Base-by-base conservation (phyloP, 1,140 invertebrate genomes). In the Drosophila watanabei region DNA sequence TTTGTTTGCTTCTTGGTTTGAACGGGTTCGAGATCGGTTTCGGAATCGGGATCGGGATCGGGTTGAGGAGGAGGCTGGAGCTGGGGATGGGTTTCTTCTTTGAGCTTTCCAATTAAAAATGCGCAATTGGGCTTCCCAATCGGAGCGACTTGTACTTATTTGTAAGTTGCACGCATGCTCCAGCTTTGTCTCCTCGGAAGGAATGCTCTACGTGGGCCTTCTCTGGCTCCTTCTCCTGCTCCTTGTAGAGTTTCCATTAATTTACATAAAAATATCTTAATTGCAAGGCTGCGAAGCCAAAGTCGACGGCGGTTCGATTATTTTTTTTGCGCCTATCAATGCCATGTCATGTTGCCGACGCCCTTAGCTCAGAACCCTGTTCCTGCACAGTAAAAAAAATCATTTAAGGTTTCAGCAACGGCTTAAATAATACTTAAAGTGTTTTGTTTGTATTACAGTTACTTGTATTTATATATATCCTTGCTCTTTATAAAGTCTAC, bases 181-280 rank as follows among this genome's bases (percentile, higher is more conserved):
- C 70, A 48, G 48, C 62, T 70, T 11, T 71, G 24, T 39, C 56
- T 24, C 18, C 39, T n/a, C 41, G 28, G 9, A 45, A 57, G 49
- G 58, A 48, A 30, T 20, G 43, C 30, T 43, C 33, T 57, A 52
- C 49, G 16, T 32, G 24, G 6, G 4, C 28, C 28, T 32, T 2
- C 28, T 32, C 28, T 6, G 9, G 28, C 16, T 51, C 9, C 49
- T 11, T 51, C 28, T 30, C 24, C 48, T 24, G 18, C 30, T 35
- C 43, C 59, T 51, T 52, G 41, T 54, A 45, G 66, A 60, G 35
- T 61, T 77, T 77, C 65, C 77, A 89, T 89, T 88, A 75, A 89
- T 88, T 88, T 88, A 88, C 85, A 88, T 88, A 88, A 88, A 88
- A 88, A 88, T 88, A 88, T 88, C 85, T 88, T 88, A 88, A 88